A percentile compares a stretch with the other conserved stretches of the same genome.
phyloP scores from a whole-genome alignment of 1,140 invertebrate genomes.

The Microplitis mediator region DNA sequence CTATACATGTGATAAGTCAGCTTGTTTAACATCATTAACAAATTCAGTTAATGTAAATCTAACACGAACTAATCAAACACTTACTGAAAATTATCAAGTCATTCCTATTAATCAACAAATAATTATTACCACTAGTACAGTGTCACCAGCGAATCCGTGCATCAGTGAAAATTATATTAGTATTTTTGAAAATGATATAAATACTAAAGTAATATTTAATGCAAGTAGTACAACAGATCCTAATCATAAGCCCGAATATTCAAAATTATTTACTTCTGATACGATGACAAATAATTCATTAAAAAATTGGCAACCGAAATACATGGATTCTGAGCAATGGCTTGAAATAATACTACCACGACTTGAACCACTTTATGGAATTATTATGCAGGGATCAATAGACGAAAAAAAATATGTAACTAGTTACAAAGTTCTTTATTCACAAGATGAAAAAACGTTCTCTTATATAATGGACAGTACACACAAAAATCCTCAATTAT shows the following conservation, averaged over 20 bases:
- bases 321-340: constrained; percentile 50
- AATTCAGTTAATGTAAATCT: not conserved
- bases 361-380: constrained; percentile 73
- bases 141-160: constrained; percentile 63
- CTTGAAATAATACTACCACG: constrained; percentile 73
- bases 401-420: constrained; percentile 74
- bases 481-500: constrained; percentile 64
- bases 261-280: constrained; percentile 51
- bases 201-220: constrained; percentile 61
- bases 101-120: constrained; percentile 32
- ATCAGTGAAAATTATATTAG: constrained; percentile 52
- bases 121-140: constrained; percentile 56
- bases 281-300: not conserved
- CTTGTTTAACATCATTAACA: constrained; percentile 48
- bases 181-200: constrained; percentile 30
- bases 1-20: constrained; percentile 67
- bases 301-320: constrained; percentile 69
- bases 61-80: not conserved
- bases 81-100: no score
- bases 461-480: constrained; percentile 58
- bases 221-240: constrained; percentile 64
- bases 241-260: constrained; percentile 62
- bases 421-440: constrained; percentile 75
- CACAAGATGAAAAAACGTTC: constrained; percentile 67
- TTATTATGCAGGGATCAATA: constrained; percentile 72